These are phyloP conservation scores for Drosophila glabriapex DNA, from an alignment of 2,888 invertebrate genomes.

Conservation along the genomic window DNA sequence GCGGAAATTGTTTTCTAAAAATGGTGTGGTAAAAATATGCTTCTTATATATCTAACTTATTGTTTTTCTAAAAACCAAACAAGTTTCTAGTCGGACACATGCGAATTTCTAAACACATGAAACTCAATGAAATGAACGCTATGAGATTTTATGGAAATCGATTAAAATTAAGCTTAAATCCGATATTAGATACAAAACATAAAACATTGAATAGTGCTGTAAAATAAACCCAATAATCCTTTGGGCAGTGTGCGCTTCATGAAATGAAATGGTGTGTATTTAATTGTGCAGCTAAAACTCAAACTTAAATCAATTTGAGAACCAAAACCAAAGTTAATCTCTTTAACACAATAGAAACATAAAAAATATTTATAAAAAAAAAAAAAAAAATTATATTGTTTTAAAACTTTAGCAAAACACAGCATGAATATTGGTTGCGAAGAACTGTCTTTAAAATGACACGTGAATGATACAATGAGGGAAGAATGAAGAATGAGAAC, in stretches of 20 bases:
- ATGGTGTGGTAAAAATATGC: background rate
- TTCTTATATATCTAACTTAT: slow-evolving; percentile 25
- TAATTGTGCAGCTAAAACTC: slow-evolving; percentile 41
- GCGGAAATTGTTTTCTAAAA: slow-evolving; percentile 4
- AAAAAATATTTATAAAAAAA: slow-evolving; percentile 5
- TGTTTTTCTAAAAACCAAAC: slow-evolving; percentile 18
- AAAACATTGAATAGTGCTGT: slow-evolving; percentile 54
- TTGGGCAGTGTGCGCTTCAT: slow-evolving; percentile 51
- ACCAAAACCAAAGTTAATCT: slow-evolving; percentile 39
- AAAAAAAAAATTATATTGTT: slow-evolving; percentile 26
- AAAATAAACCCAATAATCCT: background rate
- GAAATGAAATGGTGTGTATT: slow-evolving; percentile 61
- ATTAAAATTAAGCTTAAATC: slow-evolving; percentile 24
- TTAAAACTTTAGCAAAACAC: slow-evolving; percentile 78
- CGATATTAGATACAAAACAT: slow-evolving; percentile 60
- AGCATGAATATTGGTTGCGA: slow-evolving; percentile 71
- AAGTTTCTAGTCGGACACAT: slow-evolving; percentile 45
- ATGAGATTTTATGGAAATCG: slow-evolving; percentile 12
- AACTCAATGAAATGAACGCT: slow-evolving; percentile 39
- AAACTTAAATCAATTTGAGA: slow-evolving; percentile 6
- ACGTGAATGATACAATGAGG: slow-evolving; percentile 41
- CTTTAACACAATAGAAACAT: slow-evolving; percentile 34
- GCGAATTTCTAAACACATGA: slow-evolving; percentile 57
- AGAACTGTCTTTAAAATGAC: slow-evolving; percentile 26
- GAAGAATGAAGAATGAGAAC: slow-evolving; percentile 30